Evolutionary conservation across 2,797 vertebrate genomes (phyloP), one percentile per base, ranked within the genome.

Genomic region (Brachymystax lenok): DNA sequence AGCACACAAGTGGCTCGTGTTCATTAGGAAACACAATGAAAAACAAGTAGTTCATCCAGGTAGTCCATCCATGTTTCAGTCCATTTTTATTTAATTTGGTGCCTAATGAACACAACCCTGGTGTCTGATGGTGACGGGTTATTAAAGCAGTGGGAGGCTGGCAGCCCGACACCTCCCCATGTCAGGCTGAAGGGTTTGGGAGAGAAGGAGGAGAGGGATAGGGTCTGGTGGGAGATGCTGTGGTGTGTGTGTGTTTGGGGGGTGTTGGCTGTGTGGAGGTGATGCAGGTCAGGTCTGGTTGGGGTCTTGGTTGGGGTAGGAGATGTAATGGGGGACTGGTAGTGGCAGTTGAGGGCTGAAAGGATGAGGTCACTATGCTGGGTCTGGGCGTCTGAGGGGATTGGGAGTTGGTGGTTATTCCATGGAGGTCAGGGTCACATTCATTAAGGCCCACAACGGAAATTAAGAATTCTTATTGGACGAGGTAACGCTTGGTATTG

Each of bases 1-100:
- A 63, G 46, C 59, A 3, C 78, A 56, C 74, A 82, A 10, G 10
- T 46, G 40, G 75, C 68, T 79, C 61, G 17, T 77, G 74, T 54
- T 74, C 56, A 63, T 74, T 21, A 78, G 28, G 52, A 56, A 64
- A 64, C 61, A 0, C 61, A 64, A 24, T 64, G n/a, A 21, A 64
- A 7, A 64, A 14, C 19, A 68, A 6, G 35, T 35, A 35, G 35
- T 35, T 6, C 35, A 35, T 35, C 27, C 13, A 67, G 40, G 40
- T 46, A 46, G 10, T 46, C 10, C 40, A 46, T 46, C 40, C 40
- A 3, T 46, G 10, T 46, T 46, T 46, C 40, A 46, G 10, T 13
- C 40, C 2, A 2, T 46, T 12, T 46, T 46, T 46, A 46, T 46
- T 46, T 3, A 0, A 46, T 46, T 46, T 46, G 3, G 40, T 46